Evolutionary conservation across 2,797 vertebrate genomes (phyloP).

Genomic region (Pseudochirops cupreus): DNA sequence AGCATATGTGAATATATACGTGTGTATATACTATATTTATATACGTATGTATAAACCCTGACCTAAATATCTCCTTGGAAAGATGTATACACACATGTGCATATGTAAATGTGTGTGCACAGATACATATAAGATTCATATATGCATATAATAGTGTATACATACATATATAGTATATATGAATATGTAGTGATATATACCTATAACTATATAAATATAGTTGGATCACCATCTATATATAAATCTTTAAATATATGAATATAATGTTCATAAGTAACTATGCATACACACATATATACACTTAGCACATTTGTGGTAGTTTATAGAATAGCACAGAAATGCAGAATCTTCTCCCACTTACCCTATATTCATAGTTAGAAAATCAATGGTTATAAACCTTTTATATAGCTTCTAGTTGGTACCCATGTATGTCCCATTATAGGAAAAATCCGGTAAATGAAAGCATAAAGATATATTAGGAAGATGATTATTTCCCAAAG

Average conservation of each 20-base stretch:
- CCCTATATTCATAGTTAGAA: background rate
- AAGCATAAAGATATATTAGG: constrained; percentile 60
- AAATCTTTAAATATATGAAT: background rate
- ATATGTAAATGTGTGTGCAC: background rate
- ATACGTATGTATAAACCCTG: background rate
- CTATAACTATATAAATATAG: background rate
- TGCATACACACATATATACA: background rate
- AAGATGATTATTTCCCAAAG: constrained; percentile 51
- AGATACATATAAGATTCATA: background rate
- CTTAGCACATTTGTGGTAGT: background rate
- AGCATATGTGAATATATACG: too few species aligned
- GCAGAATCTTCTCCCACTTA: background rate
- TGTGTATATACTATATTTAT: too few species aligned
- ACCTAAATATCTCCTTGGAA: background rate
- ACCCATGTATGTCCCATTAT: background rate
- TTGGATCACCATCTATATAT: background rate
- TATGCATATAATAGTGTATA: background rate
- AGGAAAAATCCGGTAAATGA: background rate
- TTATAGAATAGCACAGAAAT: background rate
- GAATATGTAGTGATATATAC: background rate
- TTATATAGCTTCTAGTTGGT: background rate
- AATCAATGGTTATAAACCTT: background rate
- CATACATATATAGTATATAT: background rate
- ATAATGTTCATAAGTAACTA: background rate
- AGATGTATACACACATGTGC: background rate